Percentiles rank a stretch among this genome's conserved stretches.
These are phyloP conservation scores for Scomberomorus guttatus DNA, from an alignment of 2,797 vertebrate genomes.

Conservation along the genomic window DNA sequence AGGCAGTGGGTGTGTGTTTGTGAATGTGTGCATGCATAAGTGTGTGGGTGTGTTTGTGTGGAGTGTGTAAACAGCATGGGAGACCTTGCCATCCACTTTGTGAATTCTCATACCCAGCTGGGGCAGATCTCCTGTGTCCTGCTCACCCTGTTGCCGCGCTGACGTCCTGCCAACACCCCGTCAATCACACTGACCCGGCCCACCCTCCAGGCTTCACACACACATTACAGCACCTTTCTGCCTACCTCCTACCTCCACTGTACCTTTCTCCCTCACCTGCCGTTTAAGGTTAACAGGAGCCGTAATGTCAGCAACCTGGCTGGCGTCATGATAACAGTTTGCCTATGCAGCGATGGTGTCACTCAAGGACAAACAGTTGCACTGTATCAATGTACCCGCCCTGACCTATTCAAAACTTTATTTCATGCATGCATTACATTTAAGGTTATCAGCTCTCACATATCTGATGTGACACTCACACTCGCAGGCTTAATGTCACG, in stretches of 20 bases:
- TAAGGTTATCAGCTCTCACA: constrained; percentile 29
- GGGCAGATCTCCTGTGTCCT: constrained; percentile 19
- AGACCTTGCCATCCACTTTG: constrained; percentile 58
- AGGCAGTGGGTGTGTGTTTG: constrained; percentile 9
- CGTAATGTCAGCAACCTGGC: constrained; percentile 37
- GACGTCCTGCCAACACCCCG: constrained; percentile 42
- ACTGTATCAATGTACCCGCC: constrained; percentile 12
- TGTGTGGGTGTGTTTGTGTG: constrained; percentile 38
- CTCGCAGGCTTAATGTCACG: constrained; percentile 35
- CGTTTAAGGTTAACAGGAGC: constrained; percentile 43
- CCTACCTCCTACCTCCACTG: neutral
- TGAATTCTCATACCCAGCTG: constrained; percentile 46
- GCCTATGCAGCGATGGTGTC: constrained; percentile 2
- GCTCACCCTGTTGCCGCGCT: constrained; percentile 37
- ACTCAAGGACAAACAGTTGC: constrained; percentile 46
- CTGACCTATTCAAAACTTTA: constrained; percentile 55
- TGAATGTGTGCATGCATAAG: constrained; percentile 3
- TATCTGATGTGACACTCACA: constrained; percentile 41
- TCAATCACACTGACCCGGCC: constrained; percentile 53
- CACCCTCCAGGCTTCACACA: constrained; percentile 32
- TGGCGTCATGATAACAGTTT: constrained; percentile 47
- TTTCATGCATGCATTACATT: constrained; percentile 25
- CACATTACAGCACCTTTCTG: constrained; percentile 4
- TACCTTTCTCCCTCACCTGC: constrained; percentile 38
- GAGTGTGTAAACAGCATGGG: constrained; percentile 24